Evolutionary conservation across 2,797 vertebrate species (phyloP).

Genomic region (Glyptemys insculpta): DNA sequence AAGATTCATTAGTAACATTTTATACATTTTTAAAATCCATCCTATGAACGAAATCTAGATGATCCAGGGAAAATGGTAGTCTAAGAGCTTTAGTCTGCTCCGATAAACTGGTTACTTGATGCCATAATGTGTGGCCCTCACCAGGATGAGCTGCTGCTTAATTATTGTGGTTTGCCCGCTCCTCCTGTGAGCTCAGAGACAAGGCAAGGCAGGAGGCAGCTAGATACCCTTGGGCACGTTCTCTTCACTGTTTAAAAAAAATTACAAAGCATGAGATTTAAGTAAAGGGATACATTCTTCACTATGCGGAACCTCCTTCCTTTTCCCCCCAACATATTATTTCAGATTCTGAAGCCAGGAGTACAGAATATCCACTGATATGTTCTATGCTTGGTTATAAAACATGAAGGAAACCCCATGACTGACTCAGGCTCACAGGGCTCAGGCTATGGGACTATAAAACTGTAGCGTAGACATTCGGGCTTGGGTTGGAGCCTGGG

Average conservation of each 20-base stretch:
- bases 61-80: neutral
- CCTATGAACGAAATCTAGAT: neutral
- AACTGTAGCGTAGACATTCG: neutral
- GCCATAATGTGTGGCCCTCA: neutral
- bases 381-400: fast-evolving
- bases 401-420: neutral
- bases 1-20: neutral
- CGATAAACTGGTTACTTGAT: fast-evolving
- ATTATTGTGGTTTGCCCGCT: neutral
- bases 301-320: neutral
- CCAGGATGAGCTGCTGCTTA: neutral
- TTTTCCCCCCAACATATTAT: neutral
- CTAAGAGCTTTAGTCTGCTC: neutral
- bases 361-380: neutral
- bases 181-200: neutral
- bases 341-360: neutral
- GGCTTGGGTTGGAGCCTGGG: neutral
- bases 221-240: neutral
- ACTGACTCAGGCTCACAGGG: neutral
- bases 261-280: neutral
- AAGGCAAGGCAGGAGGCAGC: neutral
- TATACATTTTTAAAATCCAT: slow-evolving; percentile 18
- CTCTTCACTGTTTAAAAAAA: no score
- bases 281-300: neutral
- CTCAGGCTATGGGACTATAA: neutral